These are phyloP conservation scores for Parus major DNA, from an alignment of 2,113 vertebrate species.

Conservation along the genomic window DNA sequence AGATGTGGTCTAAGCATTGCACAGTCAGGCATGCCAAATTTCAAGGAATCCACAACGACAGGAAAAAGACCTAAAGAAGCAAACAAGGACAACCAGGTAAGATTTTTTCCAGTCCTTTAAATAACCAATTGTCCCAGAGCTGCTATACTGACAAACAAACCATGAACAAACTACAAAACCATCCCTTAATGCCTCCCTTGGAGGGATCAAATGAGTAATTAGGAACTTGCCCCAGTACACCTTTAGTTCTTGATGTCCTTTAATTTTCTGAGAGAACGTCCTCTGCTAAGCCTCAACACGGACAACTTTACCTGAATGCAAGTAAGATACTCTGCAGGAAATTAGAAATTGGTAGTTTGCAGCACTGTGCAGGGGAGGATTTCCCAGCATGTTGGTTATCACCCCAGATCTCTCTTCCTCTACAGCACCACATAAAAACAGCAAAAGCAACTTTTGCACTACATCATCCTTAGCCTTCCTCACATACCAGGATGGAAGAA, in stretches of 20 bases:
- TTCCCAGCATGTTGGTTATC: not conserved
- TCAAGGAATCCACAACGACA: not conserved
- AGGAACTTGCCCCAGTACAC: not conserved
- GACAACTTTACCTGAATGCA: not conserved
- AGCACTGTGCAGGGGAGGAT: not conserved
- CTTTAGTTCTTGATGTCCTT: not conserved
- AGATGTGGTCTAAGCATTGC: not conserved
- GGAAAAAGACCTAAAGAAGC: not conserved
- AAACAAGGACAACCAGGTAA: not conserved
- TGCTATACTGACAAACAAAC: not conserved
- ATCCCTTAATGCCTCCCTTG: not conserved
- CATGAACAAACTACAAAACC: not conserved
- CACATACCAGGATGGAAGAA: not conserved
- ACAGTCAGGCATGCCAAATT: not conserved
- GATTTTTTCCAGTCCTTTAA: not conserved
- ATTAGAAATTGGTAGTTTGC: not conserved
- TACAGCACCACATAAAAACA: not conserved
- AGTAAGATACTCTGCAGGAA: not conserved
- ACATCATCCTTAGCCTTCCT: not conserved
- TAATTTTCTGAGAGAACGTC: not conserved
- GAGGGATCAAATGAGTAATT: not conserved
- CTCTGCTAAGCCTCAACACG: not conserved
- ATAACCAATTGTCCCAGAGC: not conserved
- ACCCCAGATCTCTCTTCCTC: not conserved
- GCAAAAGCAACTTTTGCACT: not conserved